phyloP scores from a whole-genome alignment of 2,113 vertebrate genomes.

The Pygoscelis adeliae region DNA sequence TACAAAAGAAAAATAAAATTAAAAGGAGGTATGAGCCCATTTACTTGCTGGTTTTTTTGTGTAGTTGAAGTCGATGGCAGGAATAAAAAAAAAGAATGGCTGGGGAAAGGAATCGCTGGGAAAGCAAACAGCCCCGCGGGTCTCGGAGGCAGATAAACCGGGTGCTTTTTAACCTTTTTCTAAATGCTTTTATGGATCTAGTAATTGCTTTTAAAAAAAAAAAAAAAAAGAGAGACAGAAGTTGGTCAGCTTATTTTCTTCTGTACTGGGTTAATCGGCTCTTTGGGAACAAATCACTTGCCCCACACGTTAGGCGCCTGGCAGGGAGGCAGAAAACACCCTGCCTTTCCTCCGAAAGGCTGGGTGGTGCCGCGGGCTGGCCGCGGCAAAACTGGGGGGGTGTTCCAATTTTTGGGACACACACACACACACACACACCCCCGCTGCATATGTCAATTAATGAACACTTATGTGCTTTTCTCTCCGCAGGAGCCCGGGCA shows the following conservation, averaged over 20 bases:
- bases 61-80: not conserved
- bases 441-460: accelerated
- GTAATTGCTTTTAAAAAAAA: not conserved
- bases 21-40: not conserved
- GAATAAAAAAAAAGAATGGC: not conserved
- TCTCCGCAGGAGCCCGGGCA: accelerated
- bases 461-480: accelerated
- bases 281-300: not conserved
- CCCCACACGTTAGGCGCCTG: accelerated
- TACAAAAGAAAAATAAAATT: not conserved
- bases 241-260: not conserved
- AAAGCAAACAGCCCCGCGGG: not conserved
- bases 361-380: accelerated
- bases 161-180: accelerated
- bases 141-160: not conserved
- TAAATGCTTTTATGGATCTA: not conserved
- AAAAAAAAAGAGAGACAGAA: not conserved
- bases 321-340: not conserved
- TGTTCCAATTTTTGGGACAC: not conserved
- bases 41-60: not conserved
- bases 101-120: not conserved
- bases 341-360: accelerated
- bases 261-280: too few species aligned
- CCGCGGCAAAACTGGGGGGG: accelerated
- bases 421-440: too few species aligned